Conservation (phyloP, 2,113 vertebrate genomes). For the Lathamus discolor region DNA sequence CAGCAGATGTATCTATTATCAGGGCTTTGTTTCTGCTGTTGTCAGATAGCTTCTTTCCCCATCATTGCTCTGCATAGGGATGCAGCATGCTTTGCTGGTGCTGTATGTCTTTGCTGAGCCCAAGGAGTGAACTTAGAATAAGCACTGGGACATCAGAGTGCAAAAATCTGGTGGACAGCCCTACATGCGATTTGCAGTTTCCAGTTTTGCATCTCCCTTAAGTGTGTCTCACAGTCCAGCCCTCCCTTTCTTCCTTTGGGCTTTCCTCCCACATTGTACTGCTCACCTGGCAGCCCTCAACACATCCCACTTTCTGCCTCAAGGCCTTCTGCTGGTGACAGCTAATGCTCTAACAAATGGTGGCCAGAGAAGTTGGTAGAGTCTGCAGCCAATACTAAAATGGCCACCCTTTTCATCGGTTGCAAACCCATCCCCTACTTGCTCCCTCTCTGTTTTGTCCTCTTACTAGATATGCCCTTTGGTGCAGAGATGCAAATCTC, state of each 20-base stretch:
- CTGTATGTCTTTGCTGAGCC: not conserved
- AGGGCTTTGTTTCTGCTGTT: not conserved
- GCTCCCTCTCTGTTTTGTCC: not conserved
- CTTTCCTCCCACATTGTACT: not conserved
- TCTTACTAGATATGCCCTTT: not conserved
- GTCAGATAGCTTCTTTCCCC: not conserved
- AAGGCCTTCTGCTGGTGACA: not conserved
- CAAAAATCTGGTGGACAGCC: not conserved
- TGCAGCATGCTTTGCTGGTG: not conserved
- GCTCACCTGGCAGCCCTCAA: not conserved
- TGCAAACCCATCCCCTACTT: not conserved
- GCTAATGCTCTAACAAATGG: not conserved
- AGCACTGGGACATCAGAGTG: not conserved
- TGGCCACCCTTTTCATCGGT: not conserved
- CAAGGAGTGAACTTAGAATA: not conserved
- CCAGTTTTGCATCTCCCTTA: not conserved
- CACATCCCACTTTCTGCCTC: not conserved
- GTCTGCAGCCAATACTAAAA: not conserved
- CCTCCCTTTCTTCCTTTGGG: not conserved
- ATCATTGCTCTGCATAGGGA: fast-evolving
- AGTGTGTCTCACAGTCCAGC: not conserved
- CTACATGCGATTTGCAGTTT: not conserved
- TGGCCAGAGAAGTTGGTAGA: not conserved
- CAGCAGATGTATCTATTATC: not conserved
- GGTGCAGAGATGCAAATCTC: slow-evolving; percentile 41